Conservation (phyloP, 2,797 vertebrate species). For the Hemitrygon akajei region DNA sequence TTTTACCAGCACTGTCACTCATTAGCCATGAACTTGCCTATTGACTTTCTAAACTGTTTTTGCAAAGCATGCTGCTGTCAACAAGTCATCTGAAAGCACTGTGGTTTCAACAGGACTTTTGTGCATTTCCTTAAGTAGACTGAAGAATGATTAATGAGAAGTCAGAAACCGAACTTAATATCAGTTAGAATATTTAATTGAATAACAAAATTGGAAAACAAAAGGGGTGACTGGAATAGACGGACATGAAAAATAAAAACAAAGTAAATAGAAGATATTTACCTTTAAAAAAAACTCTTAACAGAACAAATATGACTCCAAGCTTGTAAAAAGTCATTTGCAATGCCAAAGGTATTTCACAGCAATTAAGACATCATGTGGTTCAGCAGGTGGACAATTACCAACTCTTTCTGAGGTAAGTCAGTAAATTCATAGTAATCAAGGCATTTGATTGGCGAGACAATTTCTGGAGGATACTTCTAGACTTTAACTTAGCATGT, state of each 20-base stretch:
- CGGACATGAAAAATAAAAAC: neutral
- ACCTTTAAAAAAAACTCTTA: neutral
- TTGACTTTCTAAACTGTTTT: neutral
- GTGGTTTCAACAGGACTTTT: too few species aligned
- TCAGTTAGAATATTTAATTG: neutral
- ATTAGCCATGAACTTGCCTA: neutral
- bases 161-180: neutral
- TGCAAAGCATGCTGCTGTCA: neutral
- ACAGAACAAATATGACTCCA: neutral
- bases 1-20: neutral
- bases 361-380: neutral
- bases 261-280: neutral
- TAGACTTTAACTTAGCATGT: neutral
- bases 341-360: neutral
- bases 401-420: neutral
- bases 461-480: neutral
- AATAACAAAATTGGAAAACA: neutral
- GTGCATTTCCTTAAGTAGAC: neutral
- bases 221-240: neutral
- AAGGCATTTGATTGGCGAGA: neutral
- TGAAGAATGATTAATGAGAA: neutral
- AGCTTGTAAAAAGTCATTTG: neutral
- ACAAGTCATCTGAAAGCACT: neutral
- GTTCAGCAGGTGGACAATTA: neutral
- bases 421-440: neutral